Base-by-base conservation (phyloP, 1,140 invertebrate genomes). In the Drosophila sechellia region DNA sequence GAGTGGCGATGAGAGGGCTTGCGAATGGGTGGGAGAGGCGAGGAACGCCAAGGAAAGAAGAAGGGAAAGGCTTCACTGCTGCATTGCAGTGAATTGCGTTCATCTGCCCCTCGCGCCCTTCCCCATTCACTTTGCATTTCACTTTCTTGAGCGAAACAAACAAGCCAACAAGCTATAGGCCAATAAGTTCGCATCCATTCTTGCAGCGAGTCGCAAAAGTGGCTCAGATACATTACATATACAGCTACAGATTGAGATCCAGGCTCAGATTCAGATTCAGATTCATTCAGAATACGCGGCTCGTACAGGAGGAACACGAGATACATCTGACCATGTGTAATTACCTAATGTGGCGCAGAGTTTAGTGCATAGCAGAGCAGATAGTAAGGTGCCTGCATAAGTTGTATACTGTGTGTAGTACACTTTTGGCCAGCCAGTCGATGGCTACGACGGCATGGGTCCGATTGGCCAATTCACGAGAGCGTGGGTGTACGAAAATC, bases 401-500 rank as follows among this genome's bases (percentile, higher is more conserved):
- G 22, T 5, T 39, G 13, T 39, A 22, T 25, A 13, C 1, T 17
- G 25, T 27, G 2, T n/a, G 37, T 58, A 12, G 25, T 58, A 59
- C 48, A 39, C 58, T 53, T 50, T 52, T 60, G 34, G 46, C 48
- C 57, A 25, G 49, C 13, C 57, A 49, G 43, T 22, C 15, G 25
- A 13, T 45, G 55, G 56, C 43, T 49, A 22, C 20, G 20, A 22
- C 20, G 20, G 20, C 20, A 15, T 15, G n/a, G 46, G 25, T 17
- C 20, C 49, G 34, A 43, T 63, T 63, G 11, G 34, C 52, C 66
- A 56, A 20, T 45, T 20, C 42, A 45, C n/a, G 37, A 37, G 20
- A 22, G 65, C 53, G 50, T 55, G 65, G 53, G 48, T 46, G 49
- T 55, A 69, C 43, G 40, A 71, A 71, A 71, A 71, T 71, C 68